Evolutionary conservation across 1,140 invertebrate species (phyloP).

Genomic region (Apis mellifera): Amel_HAv3.1 CM009940.2:4826501-4827000

Average conservation of each 20-base stretch:
- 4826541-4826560: background rate
- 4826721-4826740: slow-evolving; percentile 13
- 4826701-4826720: background rate
- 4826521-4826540: background rate
- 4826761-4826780: background rate
- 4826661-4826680: slow-evolving; percentile 3
- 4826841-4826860: too few relatives aligned
- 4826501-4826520: too few relatives aligned
- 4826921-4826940: too few relatives aligned
- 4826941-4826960: too few relatives aligned
- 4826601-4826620: background rate
- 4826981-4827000: too few relatives aligned
- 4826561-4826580: background rate
- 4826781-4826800: background rate
- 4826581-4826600: background rate
- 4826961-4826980: too few relatives aligned
- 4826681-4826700: slow-evolving; percentile 42
- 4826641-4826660: slow-evolving; percentile 13
- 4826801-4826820: background rate
- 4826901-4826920: too few relatives aligned
- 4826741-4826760: background rate
- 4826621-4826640: background rate
- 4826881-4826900: too few relatives aligned
- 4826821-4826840: too few relatives aligned
- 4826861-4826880: too few relatives aligned